Evolutionary conservation across 2,797 vertebrate genomes (phyloP).

Genomic region (Anguilla marmorata): DNA sequence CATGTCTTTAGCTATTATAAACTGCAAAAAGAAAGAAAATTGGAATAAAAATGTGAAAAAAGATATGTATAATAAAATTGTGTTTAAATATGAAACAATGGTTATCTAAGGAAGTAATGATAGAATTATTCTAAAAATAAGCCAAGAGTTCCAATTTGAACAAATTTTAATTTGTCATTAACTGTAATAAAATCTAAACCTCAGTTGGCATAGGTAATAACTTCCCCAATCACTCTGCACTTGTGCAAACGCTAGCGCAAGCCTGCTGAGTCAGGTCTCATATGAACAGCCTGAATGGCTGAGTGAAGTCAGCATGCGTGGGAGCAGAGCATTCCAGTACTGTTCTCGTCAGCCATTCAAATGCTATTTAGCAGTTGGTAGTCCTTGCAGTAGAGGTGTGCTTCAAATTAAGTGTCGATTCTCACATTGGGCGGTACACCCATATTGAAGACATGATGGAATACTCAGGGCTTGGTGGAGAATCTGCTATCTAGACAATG

Average conservation of each 20-base stretch:
- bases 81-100: too few species aligned
- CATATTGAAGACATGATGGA: background rate
- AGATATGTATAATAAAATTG: too few species aligned
- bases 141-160: background rate
- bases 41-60: too few species aligned
- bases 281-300: background rate
- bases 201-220: background rate
- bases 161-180: background rate
- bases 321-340: background rate
- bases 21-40: too few species aligned
- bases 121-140: background rate
- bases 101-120: too few species aligned
- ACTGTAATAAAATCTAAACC: background rate
- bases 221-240: background rate
- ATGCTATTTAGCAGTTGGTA: slow-evolving; percentile 14
- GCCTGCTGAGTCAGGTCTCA: background rate
- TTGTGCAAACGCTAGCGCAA: background rate
- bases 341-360: background rate
- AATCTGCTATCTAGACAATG: slow-evolving; percentile 1
- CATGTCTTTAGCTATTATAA: too few species aligned
- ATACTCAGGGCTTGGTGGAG: background rate
- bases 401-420: slow-evolving; percentile 14
- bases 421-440: background rate
- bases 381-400: background rate
- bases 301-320: slow-evolving; percentile 1